Base-by-base conservation (phyloP, 2,797 vertebrate species). In the Glossophaga mutica region DNA sequence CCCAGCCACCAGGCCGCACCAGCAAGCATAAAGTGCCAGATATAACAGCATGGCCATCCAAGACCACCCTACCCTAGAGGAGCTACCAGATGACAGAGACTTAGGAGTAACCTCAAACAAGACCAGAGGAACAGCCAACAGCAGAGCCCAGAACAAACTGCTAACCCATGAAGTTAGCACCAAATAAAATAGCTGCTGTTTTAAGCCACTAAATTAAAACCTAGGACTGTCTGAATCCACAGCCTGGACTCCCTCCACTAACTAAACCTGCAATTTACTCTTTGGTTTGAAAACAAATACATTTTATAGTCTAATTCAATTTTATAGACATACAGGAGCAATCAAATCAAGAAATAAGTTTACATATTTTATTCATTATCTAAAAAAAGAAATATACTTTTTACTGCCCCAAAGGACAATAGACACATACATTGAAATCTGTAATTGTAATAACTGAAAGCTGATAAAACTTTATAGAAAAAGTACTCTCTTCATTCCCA, bases 191-290 rank as follows among this genome's bases (percentile, higher is more conserved):
- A 79, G 34, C 37, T 76, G 34, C 8, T 87, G 48, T 82, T 82
- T 65, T 21, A 91, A 88, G 44, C 9, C 70, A 87, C 55, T 95
- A 57, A 84, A 86, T 73, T 89, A 74, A 94, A 96, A 92, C 21
- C 29, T 16, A 90, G 39, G 22, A 59, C 34, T 84, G 24, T 77
- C 29, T 86, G 71, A 87, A 68, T 42, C 34, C 55, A 78, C 32
- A 83, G n/a, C 14, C 77, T 81, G 91, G 46, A 32, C 39, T 82
- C 24, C 73, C 62, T 92, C 73, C 62, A 82, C 16, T 77, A 90
- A 76, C 55, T 70, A 76, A 76, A 95, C 34, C 10, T 90, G 21
- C 5, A 81, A 67, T n/a, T 42, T 46, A 78, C n/a, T 95, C 55
- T 91, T 77, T 81, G 26, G 32, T 81, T 88, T 74, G 29, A 46